Percentiles rank a stretch among this genome's conserved stretches.
These are phyloP conservation scores for Australoheros scitulus DNA, from an alignment of 2,113 vertebrate species.

Conservation along the genomic window DNA sequence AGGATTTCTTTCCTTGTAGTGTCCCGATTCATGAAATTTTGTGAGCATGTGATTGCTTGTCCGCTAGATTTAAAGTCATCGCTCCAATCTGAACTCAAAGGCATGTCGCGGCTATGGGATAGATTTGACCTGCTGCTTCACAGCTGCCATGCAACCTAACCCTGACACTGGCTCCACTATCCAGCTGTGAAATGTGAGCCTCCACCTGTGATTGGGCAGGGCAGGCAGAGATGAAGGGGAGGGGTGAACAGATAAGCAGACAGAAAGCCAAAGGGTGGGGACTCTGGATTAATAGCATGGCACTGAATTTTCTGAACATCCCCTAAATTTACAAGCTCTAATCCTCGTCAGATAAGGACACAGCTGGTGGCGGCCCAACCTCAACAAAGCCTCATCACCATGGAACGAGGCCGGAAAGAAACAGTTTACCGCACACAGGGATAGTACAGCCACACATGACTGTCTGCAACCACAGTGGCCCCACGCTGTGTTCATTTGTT, in stretches of 20 bases:
- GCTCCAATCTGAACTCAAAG: not conserved
- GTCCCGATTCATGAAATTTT: not conserved
- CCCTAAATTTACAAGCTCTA: constrained; percentile 53
- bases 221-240: not conserved
- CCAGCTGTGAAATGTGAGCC: constrained; percentile 52
- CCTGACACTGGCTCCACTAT: constrained; percentile 10
- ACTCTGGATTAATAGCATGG: constrained; percentile 48
- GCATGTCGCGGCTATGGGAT: not conserved
- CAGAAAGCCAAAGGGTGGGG: constrained; percentile 15
- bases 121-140: constrained; percentile 21
- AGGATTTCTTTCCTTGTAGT: not conserved
- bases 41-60: not conserved
- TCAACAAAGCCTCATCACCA: constrained; percentile 12
- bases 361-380: constrained; percentile 41
- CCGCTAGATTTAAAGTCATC: not conserved
- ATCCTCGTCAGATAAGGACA: constrained; percentile 45
- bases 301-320: constrained; percentile 52
- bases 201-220: constrained; percentile 37
- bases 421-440: not conserved
- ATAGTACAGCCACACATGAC: not conserved
- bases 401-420: not conserved
- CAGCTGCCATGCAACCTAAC: constrained; percentile 62
- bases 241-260: not conserved
- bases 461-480: not conserved
- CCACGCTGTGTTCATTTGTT: constrained; percentile 1